These are phyloP conservation scores for Pomacea canaliculata DNA, from an alignment of 2,888 invertebrate species.

Conservation along the genomic window DNA sequence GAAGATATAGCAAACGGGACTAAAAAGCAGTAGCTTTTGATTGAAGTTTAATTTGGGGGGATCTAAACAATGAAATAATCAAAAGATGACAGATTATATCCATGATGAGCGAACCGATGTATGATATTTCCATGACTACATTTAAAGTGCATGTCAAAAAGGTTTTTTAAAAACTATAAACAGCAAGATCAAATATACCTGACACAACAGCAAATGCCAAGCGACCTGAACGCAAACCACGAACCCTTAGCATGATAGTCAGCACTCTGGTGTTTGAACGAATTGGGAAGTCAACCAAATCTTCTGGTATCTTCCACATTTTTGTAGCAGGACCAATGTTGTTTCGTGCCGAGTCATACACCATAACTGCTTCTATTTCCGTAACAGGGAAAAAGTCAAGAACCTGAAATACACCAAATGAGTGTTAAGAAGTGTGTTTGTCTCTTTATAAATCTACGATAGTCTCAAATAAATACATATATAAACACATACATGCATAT, in stretches of 20 bases:
- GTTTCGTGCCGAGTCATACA: conserved; percentile 46
- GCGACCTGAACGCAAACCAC: conserved; percentile 60
- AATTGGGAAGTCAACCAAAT: conserved; percentile 90
- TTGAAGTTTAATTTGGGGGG: too few relatives aligned
- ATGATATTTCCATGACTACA: too few relatives aligned
- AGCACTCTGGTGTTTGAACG: conserved; percentile 77
- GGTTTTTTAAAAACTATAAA: too few relatives aligned
- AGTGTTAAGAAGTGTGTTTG: not conserved
- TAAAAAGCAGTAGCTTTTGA: too few relatives aligned
- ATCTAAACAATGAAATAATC: too few relatives aligned
- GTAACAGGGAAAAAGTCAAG: conserved; percentile 67
- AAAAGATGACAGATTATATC: too few relatives aligned
- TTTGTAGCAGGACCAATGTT: conserved; percentile 33
- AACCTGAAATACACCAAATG: conserved; percentile 41
- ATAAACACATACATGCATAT: too few relatives aligned
- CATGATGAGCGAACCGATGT: too few relatives aligned
- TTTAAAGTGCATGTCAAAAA: too few relatives aligned
- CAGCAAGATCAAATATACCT: conserved; percentile 47
- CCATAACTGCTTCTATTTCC: conserved; percentile 58
- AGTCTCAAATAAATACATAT: not conserved
- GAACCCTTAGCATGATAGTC: conserved; percentile 63
- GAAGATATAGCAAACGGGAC: too few relatives aligned
- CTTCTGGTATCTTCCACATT: conserved; percentile 73
- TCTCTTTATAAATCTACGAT: too few relatives aligned
- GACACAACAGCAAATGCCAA: conserved; percentile 62